Percentiles rank a stretch among this genome's conserved stretches.
Evolutionary conservation across 2,888 invertebrate genomes (phyloP).

Genomic region (Pilophorus perplexus): DNA sequence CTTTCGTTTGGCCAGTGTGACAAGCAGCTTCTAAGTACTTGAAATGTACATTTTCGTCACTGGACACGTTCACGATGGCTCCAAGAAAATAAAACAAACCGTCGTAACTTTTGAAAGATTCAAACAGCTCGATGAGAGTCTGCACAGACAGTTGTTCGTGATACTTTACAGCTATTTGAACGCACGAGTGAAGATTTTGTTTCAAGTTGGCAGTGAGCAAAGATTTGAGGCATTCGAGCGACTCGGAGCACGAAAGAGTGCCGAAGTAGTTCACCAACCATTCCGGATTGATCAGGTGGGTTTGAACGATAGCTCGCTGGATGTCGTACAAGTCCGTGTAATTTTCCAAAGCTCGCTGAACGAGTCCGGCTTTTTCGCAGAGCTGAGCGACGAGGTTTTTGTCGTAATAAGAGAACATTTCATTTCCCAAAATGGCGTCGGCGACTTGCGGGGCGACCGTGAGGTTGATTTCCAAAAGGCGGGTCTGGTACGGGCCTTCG

Average conservation of each 20-base stretch:
- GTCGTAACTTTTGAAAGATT: constrained; percentile 98
- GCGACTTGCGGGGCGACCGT: constrained; percentile 98
- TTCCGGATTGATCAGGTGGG: constrained; percentile 90
- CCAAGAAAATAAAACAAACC: constrained; percentile 98
- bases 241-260: constrained; percentile 95
- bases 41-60: constrained; percentile 98
- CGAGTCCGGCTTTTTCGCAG: constrained; percentile 95
- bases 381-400: constrained; percentile 95
- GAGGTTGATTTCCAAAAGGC: constrained; percentile 96
- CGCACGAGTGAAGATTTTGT: constrained; percentile 88
- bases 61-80: constrained; percentile 98
- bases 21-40: constrained; percentile 99
- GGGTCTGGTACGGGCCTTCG: constrained; percentile 93
- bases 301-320: constrained; percentile 96
- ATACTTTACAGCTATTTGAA: constrained; percentile 97
- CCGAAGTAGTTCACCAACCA: constrained; percentile 99
- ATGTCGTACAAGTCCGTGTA: constrained; percentile 99
- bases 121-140: constrained; percentile 93
- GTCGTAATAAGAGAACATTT: constrained; percentile 99
- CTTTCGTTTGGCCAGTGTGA: constrained; percentile 98
- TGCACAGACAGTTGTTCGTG: constrained; percentile 96
- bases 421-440: constrained; percentile 97
- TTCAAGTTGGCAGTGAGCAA: constrained; percentile 97
- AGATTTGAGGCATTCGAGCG: constrained; percentile 92
- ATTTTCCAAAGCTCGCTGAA: constrained; percentile 95